Evolutionary conservation across 2,113 vertebrate genomes (phyloP).

Genomic region (Centropus unirufus): DNA sequence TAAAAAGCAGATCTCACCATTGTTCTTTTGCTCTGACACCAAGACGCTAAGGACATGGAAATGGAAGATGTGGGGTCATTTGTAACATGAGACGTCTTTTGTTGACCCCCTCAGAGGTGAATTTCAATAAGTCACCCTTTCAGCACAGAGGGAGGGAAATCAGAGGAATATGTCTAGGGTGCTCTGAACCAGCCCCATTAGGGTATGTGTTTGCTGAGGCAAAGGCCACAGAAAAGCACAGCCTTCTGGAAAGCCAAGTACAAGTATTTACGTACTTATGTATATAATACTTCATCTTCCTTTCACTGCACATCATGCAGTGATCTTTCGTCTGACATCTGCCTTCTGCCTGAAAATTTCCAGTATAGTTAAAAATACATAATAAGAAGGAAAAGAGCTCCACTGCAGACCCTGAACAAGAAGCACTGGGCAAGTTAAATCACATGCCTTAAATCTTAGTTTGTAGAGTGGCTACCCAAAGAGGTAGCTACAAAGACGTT

Average conservation of each 20-base stretch:
- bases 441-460: background rate
- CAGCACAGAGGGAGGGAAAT: background rate
- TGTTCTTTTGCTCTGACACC: background rate
- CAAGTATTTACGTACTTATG: background rate
- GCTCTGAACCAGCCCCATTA: background rate
- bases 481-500: background rate
- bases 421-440: background rate
- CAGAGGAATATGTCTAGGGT: background rate
- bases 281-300: background rate
- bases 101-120: background rate
- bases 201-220: background rate
- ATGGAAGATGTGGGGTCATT: background rate
- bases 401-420: background rate
- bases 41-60: background rate
- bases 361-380: background rate
- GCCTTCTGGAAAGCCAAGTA: background rate
- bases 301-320: background rate
- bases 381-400: background rate
- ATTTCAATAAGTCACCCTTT: background rate
- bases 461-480: background rate
- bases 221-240: background rate
- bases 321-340: background rate
- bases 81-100: background rate
- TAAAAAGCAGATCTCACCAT: background rate
- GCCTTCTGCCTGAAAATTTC: background rate